Evolutionary conservation across 2,113 vertebrate genomes (phyloP).

Genomic region (Hassar affinis): DNA sequence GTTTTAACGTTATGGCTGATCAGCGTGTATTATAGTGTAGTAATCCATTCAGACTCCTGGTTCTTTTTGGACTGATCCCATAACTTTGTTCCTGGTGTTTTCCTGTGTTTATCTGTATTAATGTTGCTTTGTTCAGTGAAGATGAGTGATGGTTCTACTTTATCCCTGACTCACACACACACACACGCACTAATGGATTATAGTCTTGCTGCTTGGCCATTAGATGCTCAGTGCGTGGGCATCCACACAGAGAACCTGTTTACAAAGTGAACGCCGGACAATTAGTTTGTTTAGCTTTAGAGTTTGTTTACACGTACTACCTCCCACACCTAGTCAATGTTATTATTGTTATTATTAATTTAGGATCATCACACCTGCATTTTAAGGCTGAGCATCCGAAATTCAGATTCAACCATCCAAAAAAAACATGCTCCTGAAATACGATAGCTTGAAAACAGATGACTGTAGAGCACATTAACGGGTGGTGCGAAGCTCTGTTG

Average conservation of each 20-base stretch:
- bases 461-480: background rate
- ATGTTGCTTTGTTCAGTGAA: background rate
- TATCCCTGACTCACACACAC: background rate
- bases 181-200: slow-evolving; percentile 66
- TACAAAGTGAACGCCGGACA: slow-evolving; percentile 72
- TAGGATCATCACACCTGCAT: slow-evolving; percentile 30
- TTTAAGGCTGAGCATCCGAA: background rate
- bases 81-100: background rate
- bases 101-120: background rate
- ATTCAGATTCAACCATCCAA: background rate
- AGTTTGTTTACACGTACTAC: slow-evolving; percentile 27
- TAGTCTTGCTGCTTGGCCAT: slow-evolving; percentile 60
- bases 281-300: slow-evolving; percentile 67
- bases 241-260: slow-evolving; percentile 68
- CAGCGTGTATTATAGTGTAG: background rate
- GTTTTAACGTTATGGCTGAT: too few relatives aligned
- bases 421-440: background rate
- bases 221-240: slow-evolving; percentile 49
- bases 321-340: slow-evolving; percentile 9
- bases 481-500: background rate
- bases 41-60: background rate
- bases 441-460: slow-evolving; percentile 20
- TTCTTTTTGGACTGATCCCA: background rate
- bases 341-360: slow-evolving; percentile 25
- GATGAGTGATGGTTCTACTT: background rate